Conservation (phyloP, 2,113 vertebrate species). For the Pholis gunnellus region DNA sequence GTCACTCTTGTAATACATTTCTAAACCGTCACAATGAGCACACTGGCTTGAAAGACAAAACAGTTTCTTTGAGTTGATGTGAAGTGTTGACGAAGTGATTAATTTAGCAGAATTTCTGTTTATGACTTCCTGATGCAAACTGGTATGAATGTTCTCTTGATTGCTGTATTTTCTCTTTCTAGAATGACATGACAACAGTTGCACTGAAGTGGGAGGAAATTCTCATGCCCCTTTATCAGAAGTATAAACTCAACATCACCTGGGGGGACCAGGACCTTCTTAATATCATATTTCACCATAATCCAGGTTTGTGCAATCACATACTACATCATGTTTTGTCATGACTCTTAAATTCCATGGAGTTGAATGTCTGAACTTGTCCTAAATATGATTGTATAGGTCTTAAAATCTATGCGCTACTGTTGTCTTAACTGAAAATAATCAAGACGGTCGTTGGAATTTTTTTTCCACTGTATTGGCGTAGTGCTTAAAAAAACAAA, state of each 20-base stretch:
- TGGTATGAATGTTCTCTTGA: neutral
- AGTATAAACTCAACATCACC: constrained; percentile 98
- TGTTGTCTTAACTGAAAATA: too few species aligned
- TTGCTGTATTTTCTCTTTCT: constrained; percentile 21
- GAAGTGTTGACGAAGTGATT: constrained; percentile 10
- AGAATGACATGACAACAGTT: constrained; percentile 93
- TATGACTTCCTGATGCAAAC: constrained; percentile 8
- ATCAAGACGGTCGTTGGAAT: too few species aligned
- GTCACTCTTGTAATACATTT: constrained; percentile 70
- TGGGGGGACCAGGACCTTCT: constrained; percentile 99
- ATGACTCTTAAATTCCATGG: neutral
- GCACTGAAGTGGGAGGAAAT: constrained; percentile 91
- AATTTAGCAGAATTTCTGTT: constrained; percentile 1
- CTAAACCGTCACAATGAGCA: neutral
- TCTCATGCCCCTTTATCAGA: constrained; percentile 94
- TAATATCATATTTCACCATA: constrained; percentile 97
- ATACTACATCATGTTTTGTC: neutral
- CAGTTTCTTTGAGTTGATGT: constrained; percentile 16
- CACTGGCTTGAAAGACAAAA: neutral
- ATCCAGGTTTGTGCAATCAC: constrained; percentile 88
- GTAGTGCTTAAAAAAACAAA: too few species aligned
- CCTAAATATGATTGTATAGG: neutral
- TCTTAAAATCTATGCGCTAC: neutral
- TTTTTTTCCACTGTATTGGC: too few species aligned
- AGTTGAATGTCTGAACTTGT: neutral